Conservation (phyloP, 2,888 invertebrate species). For the Pharmacophagus antenor region DNA sequence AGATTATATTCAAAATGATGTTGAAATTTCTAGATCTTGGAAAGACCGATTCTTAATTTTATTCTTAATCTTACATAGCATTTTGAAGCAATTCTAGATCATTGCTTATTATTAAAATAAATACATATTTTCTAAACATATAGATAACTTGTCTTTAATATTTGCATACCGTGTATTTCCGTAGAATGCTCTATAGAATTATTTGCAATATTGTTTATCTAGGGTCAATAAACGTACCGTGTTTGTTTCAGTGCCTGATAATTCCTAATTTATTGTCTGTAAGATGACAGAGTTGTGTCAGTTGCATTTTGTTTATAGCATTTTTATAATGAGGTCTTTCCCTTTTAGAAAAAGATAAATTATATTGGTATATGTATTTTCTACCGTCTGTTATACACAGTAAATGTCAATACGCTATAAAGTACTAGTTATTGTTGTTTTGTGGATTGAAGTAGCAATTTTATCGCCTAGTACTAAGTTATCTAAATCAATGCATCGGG, state of each 20-base stretch:
- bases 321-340: conserved; percentile 31
- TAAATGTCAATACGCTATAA: conserved; percentile 13
- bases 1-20: neutral
- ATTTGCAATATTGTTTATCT: conserved; percentile 55
- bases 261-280: conserved; percentile 50
- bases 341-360: conserved; percentile 17
- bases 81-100: neutral
- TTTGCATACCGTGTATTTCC: conserved; percentile 37
- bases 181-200: conserved; percentile 39
- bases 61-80: neutral
- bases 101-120: neutral
- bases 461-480: conserved; percentile 20
- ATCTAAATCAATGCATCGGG: conserved; percentile 31
- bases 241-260: conserved; percentile 47
- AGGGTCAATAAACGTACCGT: conserved; percentile 59
- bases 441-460: neutral
- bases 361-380: neutral
- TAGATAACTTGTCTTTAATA: neutral
- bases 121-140: neutral
- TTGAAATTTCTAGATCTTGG: neutral
- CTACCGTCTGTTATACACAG: conserved; percentile 1
- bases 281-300: conserved; percentile 33
- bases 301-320: conserved; percentile 26
- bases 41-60: too few species aligned
- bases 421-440: conserved; percentile 5